Evolutionary conservation across 2,113 vertebrate species (phyloP).

Genomic region (Taxidea taxus): DNA sequence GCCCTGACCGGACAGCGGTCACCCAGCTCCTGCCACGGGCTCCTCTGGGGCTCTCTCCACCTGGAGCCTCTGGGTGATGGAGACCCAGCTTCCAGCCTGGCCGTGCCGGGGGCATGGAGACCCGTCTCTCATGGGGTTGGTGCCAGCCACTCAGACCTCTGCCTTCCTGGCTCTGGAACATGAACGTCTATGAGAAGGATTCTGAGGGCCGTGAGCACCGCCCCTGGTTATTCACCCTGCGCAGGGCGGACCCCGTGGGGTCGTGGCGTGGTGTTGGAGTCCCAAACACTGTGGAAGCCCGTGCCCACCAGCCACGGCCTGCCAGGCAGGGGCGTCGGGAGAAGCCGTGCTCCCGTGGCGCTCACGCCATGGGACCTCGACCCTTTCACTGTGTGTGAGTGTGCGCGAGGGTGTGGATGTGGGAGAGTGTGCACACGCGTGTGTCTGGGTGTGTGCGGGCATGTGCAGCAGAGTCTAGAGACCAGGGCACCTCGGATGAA

Average conservation of each 20-base stretch:
- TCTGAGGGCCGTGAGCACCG: neutral
- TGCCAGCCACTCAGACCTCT: neutral
- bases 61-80: neutral
- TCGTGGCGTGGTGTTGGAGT: conserved; percentile 26
- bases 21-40: neutral
- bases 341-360: neutral
- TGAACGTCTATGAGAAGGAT: conserved; percentile 40
- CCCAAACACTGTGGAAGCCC: neutral
- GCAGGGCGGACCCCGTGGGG: neutral
- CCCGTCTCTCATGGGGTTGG: neutral
- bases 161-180: neutral
- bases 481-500: neutral
- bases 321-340: neutral
- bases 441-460: neutral
- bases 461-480: neutral
- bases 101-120: neutral
- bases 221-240: neutral
- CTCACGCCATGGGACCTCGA: accelerated
- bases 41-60: neutral
- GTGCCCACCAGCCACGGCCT: accelerated
- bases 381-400: neutral
- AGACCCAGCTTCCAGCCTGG: neutral
- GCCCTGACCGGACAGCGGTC: neutral
- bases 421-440: neutral
- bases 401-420: neutral